A percentile compares a stretch with the other conserved stretches of the same genome.
phyloP scores from a whole-genome alignment of 2,888 invertebrate genomes.

The Monochamus alternatus region DNA sequence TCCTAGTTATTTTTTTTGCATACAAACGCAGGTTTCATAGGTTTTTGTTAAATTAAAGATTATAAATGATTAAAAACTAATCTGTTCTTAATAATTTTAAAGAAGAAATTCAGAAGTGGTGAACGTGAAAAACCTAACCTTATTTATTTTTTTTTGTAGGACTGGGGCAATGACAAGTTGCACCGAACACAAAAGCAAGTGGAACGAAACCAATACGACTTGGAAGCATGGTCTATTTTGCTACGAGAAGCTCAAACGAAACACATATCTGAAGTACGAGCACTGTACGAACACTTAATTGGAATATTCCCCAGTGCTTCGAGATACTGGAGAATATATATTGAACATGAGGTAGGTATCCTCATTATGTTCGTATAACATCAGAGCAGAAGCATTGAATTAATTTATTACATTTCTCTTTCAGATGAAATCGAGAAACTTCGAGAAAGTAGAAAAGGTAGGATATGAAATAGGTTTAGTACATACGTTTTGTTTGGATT shows the following conservation, averaged over 20 bases:
- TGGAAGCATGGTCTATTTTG: conserved; percentile 98
- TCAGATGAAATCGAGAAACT: conserved; percentile 97
- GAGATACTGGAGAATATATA: conserved; percentile 98
- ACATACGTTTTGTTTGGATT: conserved; percentile 50
- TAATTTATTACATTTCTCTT: conserved; percentile 67
- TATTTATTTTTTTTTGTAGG: conserved; percentile 73
- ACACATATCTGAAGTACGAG: conserved; percentile 90
- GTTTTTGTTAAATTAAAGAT: no score
- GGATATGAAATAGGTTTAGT: conserved; percentile 48
- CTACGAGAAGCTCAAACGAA: conserved; percentile 93
- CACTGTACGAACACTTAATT: conserved; percentile 95
- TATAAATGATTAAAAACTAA: no score
- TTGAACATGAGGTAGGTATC: conserved; percentile 92
- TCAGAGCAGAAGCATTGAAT: no score
- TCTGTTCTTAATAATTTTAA: no score
- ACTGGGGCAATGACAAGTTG: conserved; percentile 91
- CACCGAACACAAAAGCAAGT: conserved; percentile 89
- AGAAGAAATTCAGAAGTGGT: no score
- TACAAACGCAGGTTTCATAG: no score
- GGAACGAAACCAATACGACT: conserved; percentile 91
- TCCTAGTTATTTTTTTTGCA: no score
- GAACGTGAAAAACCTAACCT: conserved; percentile 6
- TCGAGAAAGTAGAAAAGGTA: conserved; percentile 99
- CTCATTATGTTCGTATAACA: not conserved
- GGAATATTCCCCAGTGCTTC: conserved; percentile 96